Evolutionary conservation across 2,113 vertebrate species (phyloP), one percentile per base, ranked within the genome.

Genomic region (Propithecus coquereli): DNA sequence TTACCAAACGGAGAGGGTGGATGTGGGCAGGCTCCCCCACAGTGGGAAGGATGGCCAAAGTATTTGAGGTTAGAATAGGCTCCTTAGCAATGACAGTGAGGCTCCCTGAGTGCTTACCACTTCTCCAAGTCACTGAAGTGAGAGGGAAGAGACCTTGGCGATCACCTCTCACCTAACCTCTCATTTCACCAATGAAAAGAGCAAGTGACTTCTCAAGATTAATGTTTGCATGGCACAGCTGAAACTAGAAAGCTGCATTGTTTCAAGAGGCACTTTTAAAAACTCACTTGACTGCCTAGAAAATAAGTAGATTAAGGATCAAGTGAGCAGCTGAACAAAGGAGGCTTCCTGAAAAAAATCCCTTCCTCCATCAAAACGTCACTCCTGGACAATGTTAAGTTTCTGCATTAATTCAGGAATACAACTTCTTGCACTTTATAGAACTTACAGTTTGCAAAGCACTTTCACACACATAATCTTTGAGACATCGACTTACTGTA

Each of bases 181-280:
- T 43, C 30, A 34, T 80, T 88, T 73, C 22, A 71, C 1, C 0
- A 45, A 52, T 63, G 76, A 80, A 90, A 93, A 94, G 18, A 88
- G 40, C 5, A 8, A 93, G 25, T 61, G 59, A 17, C 25, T 91
- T 65, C 50, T 87, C 23, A 7, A 90, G 90, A 25, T 23, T 47
- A 70, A 70, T 74, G 74, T 86, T 82, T 76, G 77, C 17, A 13
- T 59, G 86, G 50, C 57, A 34, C 47, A 68, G 20, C 27, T 61
- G 47, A 52, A 89, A 73, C 18, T 14, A 65, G 59, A 92, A 37
- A 77, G 40, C 40, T 25, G 40, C 65, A 43, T 76, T 85, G 52
- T 96, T 96, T 92, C 32, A 59, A 95, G 84, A 89, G 45, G 59
- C 59, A 6, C 30, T 96, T 88, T 27, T 76, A 84, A 95, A 88